Base-by-base conservation (phyloP, 2,888 invertebrate species). In the Matsumyia berberina region DNA sequence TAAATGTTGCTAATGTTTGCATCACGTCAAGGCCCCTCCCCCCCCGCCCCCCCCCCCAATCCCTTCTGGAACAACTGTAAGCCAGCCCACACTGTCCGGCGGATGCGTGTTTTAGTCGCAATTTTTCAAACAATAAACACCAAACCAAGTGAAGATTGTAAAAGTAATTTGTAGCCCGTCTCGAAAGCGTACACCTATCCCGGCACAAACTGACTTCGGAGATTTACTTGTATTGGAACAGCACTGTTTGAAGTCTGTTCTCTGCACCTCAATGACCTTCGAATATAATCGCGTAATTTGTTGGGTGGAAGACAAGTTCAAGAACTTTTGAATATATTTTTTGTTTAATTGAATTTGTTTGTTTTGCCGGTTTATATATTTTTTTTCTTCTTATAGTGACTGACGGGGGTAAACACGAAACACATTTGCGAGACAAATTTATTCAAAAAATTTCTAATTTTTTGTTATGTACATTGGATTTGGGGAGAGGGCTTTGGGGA, bases 301-400 rank as follows among this genome's bases (percentile, higher is more conserved):
- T 44, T 58, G 51, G 58, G 42, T 37, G 73, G 35, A 49, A 66
- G 58, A 73, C 79, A 73, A 80, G 79, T 80, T 80, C 79, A 80
- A 60, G 74, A 74, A 67, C 58, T 74, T n/a, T n/a, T 60, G 74
- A 60, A 66, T 24, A 24, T n/a, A n/a, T n/a, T n/a, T 60, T 66
- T 42, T 57, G 11, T 66, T 51, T 66, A 44, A 62, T 44, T 62
- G 62, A 62, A 53, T 44, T 57, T 44, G 64, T 37, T 55, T 64
- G 15, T 55, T 55, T 67, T 55, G 7, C 24, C 9, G 33, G n/a
- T n/a, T n/a, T n/a, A n/a, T n/a, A n/a, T n/a, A n/a, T 0, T 12
- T 24, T 58, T 15, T 35, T 35, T 35, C 35, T 37, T n/a, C 46
- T 46, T 31, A 15, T 33, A 24, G 6, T 24, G 24, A 12, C 24